These are phyloP conservation scores for Tetrapedia diversipes DNA, from an alignment of 2,888 invertebrate species.

Conservation along the genomic window DNA sequence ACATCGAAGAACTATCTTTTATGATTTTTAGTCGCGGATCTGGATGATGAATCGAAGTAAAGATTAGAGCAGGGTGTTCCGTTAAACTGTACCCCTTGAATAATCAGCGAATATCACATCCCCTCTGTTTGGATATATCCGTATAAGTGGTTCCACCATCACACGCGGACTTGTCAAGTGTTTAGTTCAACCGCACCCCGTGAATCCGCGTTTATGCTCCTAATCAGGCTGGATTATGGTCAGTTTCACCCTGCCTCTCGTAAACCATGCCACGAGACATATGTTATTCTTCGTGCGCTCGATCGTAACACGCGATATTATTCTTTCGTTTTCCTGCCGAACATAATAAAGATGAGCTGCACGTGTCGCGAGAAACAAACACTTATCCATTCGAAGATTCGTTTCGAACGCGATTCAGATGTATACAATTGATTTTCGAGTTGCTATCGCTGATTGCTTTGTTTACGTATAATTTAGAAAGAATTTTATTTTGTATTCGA, in stretches of 20 bases:
- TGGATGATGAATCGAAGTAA: not conserved
- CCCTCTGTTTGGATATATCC: constrained; percentile 33
- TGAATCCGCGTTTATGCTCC: constrained; percentile 64
- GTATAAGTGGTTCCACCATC: constrained; percentile 72
- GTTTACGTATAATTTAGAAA: too few species aligned
- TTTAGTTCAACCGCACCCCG: constrained; percentile 70
- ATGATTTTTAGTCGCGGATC: not conserved
- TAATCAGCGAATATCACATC: constrained; percentile 36
- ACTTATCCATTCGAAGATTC: constrained; percentile 8
- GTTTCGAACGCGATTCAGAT: not conserved
- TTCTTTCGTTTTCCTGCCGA: constrained; percentile 29
- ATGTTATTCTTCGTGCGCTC: constrained; percentile 62
- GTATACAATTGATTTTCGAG: not conserved
- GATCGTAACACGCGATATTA: constrained; percentile 26
- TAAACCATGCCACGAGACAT: constrained; percentile 54
- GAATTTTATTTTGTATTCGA: not conserved
- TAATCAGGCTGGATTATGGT: constrained; percentile 64
- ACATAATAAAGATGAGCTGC: not conserved
- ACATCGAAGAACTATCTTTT: too few species aligned
- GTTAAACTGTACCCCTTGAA: not conserved
- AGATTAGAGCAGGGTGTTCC: not conserved
- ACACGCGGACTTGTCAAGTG: constrained; percentile 79
- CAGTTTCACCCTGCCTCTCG: constrained; percentile 44
- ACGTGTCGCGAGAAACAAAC: constrained; percentile 30
- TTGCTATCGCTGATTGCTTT: not conserved